phyloP scores from a whole-genome alignment of 2,888 invertebrate genomes.

The Cephus pulcher region DNA sequence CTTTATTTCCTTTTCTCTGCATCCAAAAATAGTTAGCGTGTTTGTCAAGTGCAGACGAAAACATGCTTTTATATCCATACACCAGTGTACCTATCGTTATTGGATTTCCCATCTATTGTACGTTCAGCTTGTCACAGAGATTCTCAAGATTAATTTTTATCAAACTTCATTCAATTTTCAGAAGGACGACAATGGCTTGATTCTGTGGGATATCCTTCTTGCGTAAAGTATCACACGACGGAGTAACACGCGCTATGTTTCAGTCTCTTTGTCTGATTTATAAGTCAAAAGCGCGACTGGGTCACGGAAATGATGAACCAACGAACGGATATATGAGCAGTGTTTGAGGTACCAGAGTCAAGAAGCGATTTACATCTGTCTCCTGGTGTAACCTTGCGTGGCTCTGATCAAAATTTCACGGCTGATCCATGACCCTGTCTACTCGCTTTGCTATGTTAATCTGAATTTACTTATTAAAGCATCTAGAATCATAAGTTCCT shows the following conservation, averaged over 20 bases:
- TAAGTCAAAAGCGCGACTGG: neutral
- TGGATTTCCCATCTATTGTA: neutral
- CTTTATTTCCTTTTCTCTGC: neutral
- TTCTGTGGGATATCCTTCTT: neutral
- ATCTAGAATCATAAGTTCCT: neutral
- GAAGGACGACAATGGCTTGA: neutral
- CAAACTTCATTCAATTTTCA: neutral
- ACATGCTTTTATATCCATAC: neutral
- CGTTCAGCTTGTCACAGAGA: neutral
- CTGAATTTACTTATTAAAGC: neutral
- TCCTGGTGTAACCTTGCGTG: constrained; percentile 49
- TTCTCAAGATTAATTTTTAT: neutral
- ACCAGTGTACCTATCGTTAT: neutral
- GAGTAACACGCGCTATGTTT: neutral
- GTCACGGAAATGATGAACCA: constrained; percentile 54
- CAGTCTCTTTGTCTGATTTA: neutral
- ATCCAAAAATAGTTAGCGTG: neutral
- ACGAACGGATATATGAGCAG: constrained; percentile 60
- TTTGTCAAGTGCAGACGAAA: neutral
- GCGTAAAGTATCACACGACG: neutral
- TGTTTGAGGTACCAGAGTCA: constrained; percentile 44
- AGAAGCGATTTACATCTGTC: neutral
- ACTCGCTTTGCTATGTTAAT: neutral
- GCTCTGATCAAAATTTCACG: constrained; percentile 52
- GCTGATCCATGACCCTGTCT: constrained; percentile 46